Evolutionary conservation across 2,797 vertebrate genomes (phyloP), one percentile per base, ranked within the genome.

Genomic region (Crenuchus spilurus): DNA sequence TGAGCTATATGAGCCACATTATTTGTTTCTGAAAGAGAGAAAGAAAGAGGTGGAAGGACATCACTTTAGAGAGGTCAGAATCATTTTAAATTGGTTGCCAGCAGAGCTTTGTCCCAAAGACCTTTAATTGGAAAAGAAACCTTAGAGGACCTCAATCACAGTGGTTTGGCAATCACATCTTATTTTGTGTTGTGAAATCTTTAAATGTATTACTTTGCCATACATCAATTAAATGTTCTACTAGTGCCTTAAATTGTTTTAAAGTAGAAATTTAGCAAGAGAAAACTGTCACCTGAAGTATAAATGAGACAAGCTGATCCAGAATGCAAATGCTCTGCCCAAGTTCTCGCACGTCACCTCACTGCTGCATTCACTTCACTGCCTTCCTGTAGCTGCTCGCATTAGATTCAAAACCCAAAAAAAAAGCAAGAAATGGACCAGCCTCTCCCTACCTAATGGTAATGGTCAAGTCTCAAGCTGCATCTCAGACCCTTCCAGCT

Each of bases 81-180:
- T 4, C 35, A 44, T 52, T 68, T 28, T n/a, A 54, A 41, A 54
- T 26, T 18, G 35, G 49, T 24, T 68, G 49, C 26, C 35, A 68
- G 48, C 35, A 16, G 22, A 28, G 4, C 61, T n/a, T 28, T 16
- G 35, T 13, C 37, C n/a, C 35, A 4, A 9, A 11, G 10, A 61
- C 33, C 18, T 6, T 10, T 33, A 58, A 33, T 16, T 37, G 24
- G 20, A 42, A 42, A 26, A 33, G 20, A 11, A 35, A 41, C 35
- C 58, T 41, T 14, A 41, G 10, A 20, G n/a, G 26, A 66, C 46
- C 48, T 26, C 48, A 51, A 67, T 51, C 20, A 11, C 10, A 20
- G 24, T 7, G 31, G 48, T 1, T 10, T 8, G 20, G 16, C 8
- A 51, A 35, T 35, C 16, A 31, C 35, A 49, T 49, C 16, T 66